Base-by-base conservation (phyloP, 2,888 invertebrate species). In the Erpobdella octoculata region DNA sequence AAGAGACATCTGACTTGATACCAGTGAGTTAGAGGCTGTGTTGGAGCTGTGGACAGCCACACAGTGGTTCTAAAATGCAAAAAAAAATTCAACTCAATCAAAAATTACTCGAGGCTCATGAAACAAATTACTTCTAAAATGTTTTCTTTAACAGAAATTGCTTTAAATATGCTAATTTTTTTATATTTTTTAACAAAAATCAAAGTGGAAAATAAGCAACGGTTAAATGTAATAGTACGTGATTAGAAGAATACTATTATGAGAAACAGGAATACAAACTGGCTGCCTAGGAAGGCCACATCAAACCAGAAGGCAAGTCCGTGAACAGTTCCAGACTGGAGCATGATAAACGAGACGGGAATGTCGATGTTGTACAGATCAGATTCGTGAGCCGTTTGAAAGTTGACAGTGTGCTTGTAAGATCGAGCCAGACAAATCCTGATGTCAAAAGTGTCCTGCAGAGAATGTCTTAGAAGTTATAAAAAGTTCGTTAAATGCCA, bases 291-390 rank as follows among this genome's bases (percentile, higher is more conserved):
- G 85, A 98, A 97, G 76, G 95, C 90, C 33, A 97, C 96, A 85
- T 98, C 96, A 83, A 98, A 98, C 97, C 98, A 98, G 85, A 98
- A 97, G 25, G 97, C 97, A 75, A 98, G 86, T 0, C 97, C 97
- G 80, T 98, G 97, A 77, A 96, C 91, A 67, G 93, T 92, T 35
- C 94, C 95, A 0, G 94, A 91, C 83, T 93, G 92, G 78, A 91
- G 86, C 78, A 95, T 87, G 79, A 91, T 91, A 86, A 95, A 97
- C 83, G 92, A 90, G 75, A 97, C 87, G 62, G 96, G 95, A 79
- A 98, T 92, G 84, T 93, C 91, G 82, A 98, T 96, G 79, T 89
- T 88, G 84, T 97, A 93, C 78, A 98, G 87, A 84, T 96, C 95
- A 78, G 90, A 89, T 86, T 97, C 97, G 79, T 90, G 88, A 58